phyloP scores from a whole-genome alignment of 1,140 invertebrate genomes.

The Tetraneura akinire region DNA sequence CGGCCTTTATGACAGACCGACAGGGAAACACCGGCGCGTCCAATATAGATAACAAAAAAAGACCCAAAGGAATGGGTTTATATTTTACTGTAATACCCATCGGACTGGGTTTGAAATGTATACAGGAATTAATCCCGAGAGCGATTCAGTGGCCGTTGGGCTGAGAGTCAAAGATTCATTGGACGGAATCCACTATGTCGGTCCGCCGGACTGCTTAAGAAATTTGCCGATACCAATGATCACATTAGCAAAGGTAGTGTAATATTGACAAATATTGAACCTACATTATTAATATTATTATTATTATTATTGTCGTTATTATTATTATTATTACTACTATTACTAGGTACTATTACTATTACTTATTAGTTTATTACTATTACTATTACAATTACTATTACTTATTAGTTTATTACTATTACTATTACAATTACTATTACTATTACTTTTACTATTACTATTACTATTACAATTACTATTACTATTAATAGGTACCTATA shows the following conservation, averaged over 20 bases:
- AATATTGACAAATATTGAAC: conserved; percentile 3
- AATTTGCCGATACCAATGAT: conserved; percentile 64
- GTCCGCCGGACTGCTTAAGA: conserved; percentile 61
- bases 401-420: too few species aligned
- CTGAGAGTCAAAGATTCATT: conserved; percentile 65
- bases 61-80: conserved; percentile 51
- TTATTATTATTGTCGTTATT: too few species aligned
- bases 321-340: too few species aligned
- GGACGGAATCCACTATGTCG: conserved; percentile 63
- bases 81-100: conserved; percentile 48
- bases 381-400: too few species aligned
- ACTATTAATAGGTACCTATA: too few species aligned
- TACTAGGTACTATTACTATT: too few species aligned
- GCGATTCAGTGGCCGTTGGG: conserved; percentile 62
- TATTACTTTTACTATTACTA: too few species aligned
- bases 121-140: conserved; percentile 56
- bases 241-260: conserved; percentile 60
- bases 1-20: conserved; percentile 2
- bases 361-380: too few species aligned
- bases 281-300: too few species aligned
- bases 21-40: not conserved
- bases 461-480: too few species aligned
- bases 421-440: too few species aligned
- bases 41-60: too few species aligned
- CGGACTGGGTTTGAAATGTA: conserved; percentile 46